Evolutionary conservation across 2,888 invertebrate genomes (phyloP), one percentile per base, ranked within the genome.

Genomic region (Tridacna gigas): DNA sequence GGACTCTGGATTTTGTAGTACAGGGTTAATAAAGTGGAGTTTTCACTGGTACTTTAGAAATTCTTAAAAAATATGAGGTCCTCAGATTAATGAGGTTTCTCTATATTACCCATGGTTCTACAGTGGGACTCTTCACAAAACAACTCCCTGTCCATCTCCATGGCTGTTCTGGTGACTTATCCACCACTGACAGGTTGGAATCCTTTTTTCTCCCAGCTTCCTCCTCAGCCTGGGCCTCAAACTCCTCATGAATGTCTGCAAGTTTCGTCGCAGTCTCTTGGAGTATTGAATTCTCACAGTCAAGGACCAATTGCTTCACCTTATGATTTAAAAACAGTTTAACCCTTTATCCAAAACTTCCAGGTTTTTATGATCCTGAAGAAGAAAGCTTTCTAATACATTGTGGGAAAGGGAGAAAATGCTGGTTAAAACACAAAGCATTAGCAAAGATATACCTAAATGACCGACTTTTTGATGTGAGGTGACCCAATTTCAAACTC

Each of bases 201-300:
- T 51, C 66, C 26, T 25, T 22, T 18, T 65, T 51, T 20, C 51
- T 76, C 37, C 18, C 48, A 0, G 61, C 51, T 28, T 65, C 56
- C 60, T 80, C 60, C 60, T 82, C 84, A 7, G 77, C 77, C 22
- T 77, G 28, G 11, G 87, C 84, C 60, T 87, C 87, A 74, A 74
- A 79, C 63, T 88, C 85, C 47, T 85, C 80, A 63, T 88, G 88
- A 47, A 85, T 79, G 22, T 88, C 88, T 22, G 85, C 73, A 0
- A 84, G 74, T 47, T 84, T 83, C 37, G 73, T 76, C 67, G 98
- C 96, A 0, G 98, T 97, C 93, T 98, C 97, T 93, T 98, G 98
- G 0, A 98, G 97, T 60, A 97, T 95, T 13, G 96, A 96, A 0
- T 97, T 97, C 93, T 98, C 97, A 97, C 98, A 98, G 2, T 98